phyloP scores from a whole-genome alignment of 2,888 invertebrate genomes.

The Terebella lapidaria region DNA sequence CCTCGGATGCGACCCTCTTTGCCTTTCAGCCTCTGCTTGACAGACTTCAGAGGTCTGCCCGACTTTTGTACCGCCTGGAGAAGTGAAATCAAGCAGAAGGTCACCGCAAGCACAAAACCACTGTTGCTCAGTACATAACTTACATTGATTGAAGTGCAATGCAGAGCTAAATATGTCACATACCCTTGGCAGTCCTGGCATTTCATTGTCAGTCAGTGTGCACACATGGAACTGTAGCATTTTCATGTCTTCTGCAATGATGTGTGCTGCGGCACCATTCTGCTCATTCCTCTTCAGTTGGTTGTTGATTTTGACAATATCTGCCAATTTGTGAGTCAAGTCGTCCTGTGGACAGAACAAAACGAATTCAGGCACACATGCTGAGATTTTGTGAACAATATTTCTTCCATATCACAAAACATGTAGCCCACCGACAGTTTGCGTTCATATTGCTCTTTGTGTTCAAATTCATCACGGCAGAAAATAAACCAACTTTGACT shows the following conservation, averaged over 20 bases:
- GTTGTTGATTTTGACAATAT: slow-evolving; percentile 97
- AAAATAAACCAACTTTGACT: too few relatives aligned
- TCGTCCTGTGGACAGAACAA: slow-evolving; percentile 67
- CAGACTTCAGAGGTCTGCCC: slow-evolving; percentile 94
- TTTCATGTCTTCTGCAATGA: slow-evolving; percentile 92
- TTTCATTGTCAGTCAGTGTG: slow-evolving; percentile 95
- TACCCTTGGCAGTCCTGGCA: slow-evolving; percentile 71
- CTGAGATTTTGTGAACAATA: neutral
- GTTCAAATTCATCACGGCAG: too few relatives aligned
- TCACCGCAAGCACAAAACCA: too few relatives aligned
- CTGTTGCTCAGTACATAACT: too few relatives aligned
- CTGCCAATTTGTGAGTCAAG: slow-evolving; percentile 96
- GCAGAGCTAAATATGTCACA: neutral
- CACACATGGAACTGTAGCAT: slow-evolving; percentile 98
- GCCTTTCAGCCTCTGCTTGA: slow-evolving; percentile 90
- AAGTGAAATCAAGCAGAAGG: too few relatives aligned
- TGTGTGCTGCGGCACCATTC: slow-evolving; percentile 94
- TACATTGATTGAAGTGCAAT: too few relatives aligned
- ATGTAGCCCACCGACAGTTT: too few relatives aligned
- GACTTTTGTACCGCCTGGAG: slow-evolving; percentile 91
- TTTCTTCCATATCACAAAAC: neutral
- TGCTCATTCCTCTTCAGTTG: slow-evolving; percentile 91
- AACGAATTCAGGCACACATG: too few relatives aligned
- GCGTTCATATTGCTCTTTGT: too few relatives aligned
- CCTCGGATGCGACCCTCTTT: slow-evolving; percentile 99